These are phyloP conservation scores for Nomada flava DNA, from an alignment of 2,888 invertebrate species.

Conservation along the genomic window DNA sequence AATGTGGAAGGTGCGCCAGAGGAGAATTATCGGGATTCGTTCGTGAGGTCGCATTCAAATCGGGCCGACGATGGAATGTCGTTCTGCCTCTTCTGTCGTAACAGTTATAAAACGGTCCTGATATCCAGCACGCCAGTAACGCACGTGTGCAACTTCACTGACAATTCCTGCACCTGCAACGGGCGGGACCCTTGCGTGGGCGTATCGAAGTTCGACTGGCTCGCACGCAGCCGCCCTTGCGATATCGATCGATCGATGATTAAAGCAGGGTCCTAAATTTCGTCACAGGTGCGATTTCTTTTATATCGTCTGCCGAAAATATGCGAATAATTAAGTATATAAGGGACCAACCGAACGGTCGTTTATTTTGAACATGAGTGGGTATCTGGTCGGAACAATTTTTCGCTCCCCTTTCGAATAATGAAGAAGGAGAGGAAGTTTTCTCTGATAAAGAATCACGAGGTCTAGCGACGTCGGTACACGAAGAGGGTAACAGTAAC, in stretches of 20 bases:
- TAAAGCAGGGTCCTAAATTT: neutral
- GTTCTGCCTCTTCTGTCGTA: constrained; percentile 77
- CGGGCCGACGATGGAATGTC: constrained; percentile 75
- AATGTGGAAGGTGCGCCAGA: constrained; percentile 44
- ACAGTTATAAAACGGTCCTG: constrained; percentile 77
- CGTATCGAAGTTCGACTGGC: constrained; percentile 15
- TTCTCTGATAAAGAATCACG: no score
- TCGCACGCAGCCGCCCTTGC: constrained; percentile 9
- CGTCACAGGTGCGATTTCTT: neutral
- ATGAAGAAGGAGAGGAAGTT: no score
- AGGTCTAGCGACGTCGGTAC: neutral
- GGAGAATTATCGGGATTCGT: constrained; percentile 62
- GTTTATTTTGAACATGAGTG: no score
- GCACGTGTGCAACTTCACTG: constrained; percentile 33
- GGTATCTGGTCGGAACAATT: no score
- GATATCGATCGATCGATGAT: constrained; percentile 16
- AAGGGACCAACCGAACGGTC: no score
- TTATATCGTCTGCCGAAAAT: neutral
- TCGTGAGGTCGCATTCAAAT: constrained; percentile 66
- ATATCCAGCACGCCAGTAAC: constrained; percentile 74
- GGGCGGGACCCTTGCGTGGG: constrained; percentile 26
- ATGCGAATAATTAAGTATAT: neutral
- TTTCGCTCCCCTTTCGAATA: no score
- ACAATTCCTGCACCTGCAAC: constrained; percentile 48
- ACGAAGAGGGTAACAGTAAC: neutral